A percentile compares a stretch with the other conserved stretches of the same genome.
Conservation (phyloP, 2,888 invertebrate species). For the Nephrotoma appendiculata region DNA sequence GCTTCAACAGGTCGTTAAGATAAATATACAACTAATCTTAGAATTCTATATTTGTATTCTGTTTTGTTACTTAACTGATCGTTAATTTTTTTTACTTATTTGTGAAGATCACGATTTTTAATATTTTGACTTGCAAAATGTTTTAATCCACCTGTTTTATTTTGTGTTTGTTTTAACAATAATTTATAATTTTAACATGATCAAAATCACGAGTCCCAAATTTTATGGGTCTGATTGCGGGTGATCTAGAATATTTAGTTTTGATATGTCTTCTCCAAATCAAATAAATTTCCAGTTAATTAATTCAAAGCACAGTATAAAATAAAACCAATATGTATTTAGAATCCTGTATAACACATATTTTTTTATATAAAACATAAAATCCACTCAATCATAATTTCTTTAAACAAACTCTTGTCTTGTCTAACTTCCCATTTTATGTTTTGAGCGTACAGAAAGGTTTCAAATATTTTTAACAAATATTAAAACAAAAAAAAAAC, state of each 20-base stretch:
- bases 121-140: neutral
- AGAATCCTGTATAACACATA: neutral
- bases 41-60: neutral
- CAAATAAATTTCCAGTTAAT: slow-evolving; percentile 2
- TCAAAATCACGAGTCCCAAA: neutral
- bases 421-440: slow-evolving; percentile 1
- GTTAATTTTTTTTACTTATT: neutral
- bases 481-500: neutral
- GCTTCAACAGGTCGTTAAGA: neutral
- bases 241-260: neutral
- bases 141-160: neutral
- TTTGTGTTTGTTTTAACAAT: neutral
- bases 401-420: slow-evolving; percentile 1
- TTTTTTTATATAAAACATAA: neutral
- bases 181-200: neutral
- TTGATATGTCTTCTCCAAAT: neutral
- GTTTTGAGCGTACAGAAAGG: neutral
- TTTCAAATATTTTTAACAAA: slow-evolving; percentile 1
- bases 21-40: neutral
- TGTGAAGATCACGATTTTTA: neutral
- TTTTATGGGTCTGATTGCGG: neutral
- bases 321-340: neutral
- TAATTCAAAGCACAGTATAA: neutral
- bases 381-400: slow-evolving; percentile 4
- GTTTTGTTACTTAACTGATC: neutral